A percentile compares a stretch with the other conserved stretches of the same genome.
These are phyloP conservation scores for Poeciliopsis gracilis DNA, from an alignment of 2,797 vertebrate species.

Conservation along the genomic window DNA sequence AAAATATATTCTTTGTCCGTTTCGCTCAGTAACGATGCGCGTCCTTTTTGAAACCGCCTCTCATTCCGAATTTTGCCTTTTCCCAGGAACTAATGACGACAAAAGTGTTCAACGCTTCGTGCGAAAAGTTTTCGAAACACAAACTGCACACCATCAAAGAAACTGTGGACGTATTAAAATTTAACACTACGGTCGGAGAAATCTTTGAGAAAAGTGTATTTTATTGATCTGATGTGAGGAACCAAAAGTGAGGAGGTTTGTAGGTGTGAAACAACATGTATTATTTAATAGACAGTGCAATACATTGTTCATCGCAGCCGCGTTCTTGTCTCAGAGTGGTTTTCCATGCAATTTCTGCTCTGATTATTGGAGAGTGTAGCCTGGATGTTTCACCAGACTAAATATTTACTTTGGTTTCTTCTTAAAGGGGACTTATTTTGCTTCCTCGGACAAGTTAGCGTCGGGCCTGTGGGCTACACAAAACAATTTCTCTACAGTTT, in stretches of 20 bases:
- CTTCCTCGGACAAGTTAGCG: too few species aligned
- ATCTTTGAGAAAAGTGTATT: background rate
- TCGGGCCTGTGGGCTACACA: too few species aligned
- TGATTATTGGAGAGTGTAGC: background rate
- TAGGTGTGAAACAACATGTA: background rate
- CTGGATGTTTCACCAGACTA: background rate
- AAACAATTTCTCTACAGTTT: too few species aligned
- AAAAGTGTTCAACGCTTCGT: background rate
- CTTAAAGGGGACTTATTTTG: too few species aligned
- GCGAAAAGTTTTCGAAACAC: background rate
- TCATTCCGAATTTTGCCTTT: background rate
- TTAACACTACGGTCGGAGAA: background rate
- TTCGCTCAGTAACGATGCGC: too few species aligned
- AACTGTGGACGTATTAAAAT: background rate
- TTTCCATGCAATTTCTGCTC: background rate
- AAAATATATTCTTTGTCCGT: too few species aligned
- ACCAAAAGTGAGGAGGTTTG: background rate
- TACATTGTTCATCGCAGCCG: background rate
- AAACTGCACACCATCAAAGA: background rate
- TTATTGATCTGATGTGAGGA: background rate
- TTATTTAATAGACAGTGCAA: background rate
- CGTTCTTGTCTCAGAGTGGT: background rate
- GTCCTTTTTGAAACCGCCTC: too few species aligned
- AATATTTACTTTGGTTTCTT: background rate
- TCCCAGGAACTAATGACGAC: background rate